Base-by-base conservation (phyloP, 2,888 invertebrate species). In the Dendrolimus houi region DNA sequence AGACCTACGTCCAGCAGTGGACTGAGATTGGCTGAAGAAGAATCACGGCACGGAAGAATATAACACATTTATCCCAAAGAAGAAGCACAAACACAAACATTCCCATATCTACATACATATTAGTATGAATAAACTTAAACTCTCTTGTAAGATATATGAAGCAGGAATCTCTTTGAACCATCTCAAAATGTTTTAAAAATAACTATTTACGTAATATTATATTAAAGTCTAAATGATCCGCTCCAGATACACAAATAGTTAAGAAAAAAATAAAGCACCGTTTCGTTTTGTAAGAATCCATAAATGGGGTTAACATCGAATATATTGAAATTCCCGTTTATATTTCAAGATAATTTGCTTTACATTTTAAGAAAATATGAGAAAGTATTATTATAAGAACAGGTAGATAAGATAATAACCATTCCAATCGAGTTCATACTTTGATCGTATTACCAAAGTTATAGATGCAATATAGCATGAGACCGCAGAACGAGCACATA, bases 321-420 rank as follows among this genome's bases (percentile, higher is more conserved):
- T 14, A 14, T 14, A 14, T 14, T 14, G 14, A 14, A 14, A 29
- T 6, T 29, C 29, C 29, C 29, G 29, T 29, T 29, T 62, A 62
- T 66, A 71, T 81, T 82, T 74, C 75, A 75, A 78, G 81, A 83
- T 73, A 6, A 68, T 71, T 64, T 74, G 77, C 60, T 74, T 76
- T 71, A 77, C 68, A 74, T 77, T 74, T 74, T 76, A 67, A 79
- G 75, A 80, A 83, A 83, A 85, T 83, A 85, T 81, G 9, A 79
- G 72, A 79, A 77, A 65, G 66, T 73, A 76, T 79, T 81, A 79
- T 79, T 81, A 79, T 79, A 72, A 78, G 68, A 75, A 72, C 76
- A 73, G 71, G 70, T 74, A 79, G 84, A 87, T 86, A 83, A 86
- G 83, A 87, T 87, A 86, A 79, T 78, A 81, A 77, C 80, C 82